Evolutionary conservation across 2,113 vertebrate species (phyloP).

Genomic region (Mesitornis unicolor): DNA sequence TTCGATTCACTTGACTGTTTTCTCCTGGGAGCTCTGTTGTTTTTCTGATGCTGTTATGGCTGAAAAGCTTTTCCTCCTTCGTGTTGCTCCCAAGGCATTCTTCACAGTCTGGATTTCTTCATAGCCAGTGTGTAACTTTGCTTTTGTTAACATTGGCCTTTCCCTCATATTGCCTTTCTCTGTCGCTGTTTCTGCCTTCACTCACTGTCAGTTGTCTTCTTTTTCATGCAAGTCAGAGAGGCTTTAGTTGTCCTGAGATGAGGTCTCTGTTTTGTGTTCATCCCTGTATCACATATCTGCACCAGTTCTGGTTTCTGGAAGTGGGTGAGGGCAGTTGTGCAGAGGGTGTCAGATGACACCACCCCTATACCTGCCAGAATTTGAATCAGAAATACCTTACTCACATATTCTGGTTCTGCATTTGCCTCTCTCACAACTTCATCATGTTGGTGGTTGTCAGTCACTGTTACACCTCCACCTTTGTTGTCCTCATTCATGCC

Average conservation of each 20-base stretch:
- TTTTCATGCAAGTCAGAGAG: neutral
- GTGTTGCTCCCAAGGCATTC: neutral
- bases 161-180: neutral
- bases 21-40: neutral
- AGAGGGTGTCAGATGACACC: neutral
- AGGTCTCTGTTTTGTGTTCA: neutral
- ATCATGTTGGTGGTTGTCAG: neutral
- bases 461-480: neutral
- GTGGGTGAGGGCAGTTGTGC: neutral
- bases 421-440: neutral
- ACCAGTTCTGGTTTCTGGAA: neutral
- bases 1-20: neutral
- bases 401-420: neutral
- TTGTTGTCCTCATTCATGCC: neutral
- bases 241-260: neutral
- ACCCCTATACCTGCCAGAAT: neutral
- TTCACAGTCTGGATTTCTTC: neutral
- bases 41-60: neutral
- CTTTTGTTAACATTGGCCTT: neutral
- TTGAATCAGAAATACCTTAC: neutral
- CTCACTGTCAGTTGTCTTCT: neutral
- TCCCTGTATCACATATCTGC: neutral
- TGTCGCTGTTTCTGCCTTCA: neutral
- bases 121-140: neutral
- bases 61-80: neutral